phyloP scores from a whole-genome alignment of 2,113 vertebrate genomes.

The Anoura caudifer region DNA sequence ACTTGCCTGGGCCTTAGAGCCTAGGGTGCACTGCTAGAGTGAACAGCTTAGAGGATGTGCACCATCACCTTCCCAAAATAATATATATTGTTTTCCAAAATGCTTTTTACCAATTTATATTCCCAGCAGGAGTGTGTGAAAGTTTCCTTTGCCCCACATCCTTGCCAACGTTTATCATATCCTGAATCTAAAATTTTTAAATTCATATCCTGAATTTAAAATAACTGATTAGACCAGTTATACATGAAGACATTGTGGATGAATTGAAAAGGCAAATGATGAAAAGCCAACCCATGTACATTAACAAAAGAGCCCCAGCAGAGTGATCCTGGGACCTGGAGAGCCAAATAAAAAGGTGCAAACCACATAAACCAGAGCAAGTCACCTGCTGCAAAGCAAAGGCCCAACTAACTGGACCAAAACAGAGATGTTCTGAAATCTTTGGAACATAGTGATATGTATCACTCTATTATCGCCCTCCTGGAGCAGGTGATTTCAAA shows the following conservation, averaged over 20 bases:
- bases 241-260: not conserved
- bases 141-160: not conserved
- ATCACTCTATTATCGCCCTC: not conserved
- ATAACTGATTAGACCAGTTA: too few species aligned
- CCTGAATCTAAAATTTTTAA: slow-evolving; percentile 13
- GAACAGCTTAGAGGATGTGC: not conserved
- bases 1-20: not conserved
- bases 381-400: slow-evolving; percentile 31
- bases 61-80: slow-evolving; percentile 23
- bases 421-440: not conserved
- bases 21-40: not conserved
- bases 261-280: not conserved
- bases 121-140: not conserved
- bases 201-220: too few species aligned
- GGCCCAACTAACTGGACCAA: not conserved
- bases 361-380: not conserved
- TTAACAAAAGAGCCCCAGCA: not conserved
- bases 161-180: not conserved
- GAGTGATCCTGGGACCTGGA: not conserved
- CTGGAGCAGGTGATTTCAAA: slow-evolving; percentile 29
- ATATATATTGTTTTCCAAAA: slow-evolving; percentile 19
- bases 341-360: not conserved
- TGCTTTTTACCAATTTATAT: slow-evolving; percentile 1
- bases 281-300: not conserved
- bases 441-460: not conserved